Evolutionary conservation across 2,113 vertebrate genomes (phyloP), one percentile per base, ranked within the genome.

Genomic region (Ptyas mucosa): DNA sequence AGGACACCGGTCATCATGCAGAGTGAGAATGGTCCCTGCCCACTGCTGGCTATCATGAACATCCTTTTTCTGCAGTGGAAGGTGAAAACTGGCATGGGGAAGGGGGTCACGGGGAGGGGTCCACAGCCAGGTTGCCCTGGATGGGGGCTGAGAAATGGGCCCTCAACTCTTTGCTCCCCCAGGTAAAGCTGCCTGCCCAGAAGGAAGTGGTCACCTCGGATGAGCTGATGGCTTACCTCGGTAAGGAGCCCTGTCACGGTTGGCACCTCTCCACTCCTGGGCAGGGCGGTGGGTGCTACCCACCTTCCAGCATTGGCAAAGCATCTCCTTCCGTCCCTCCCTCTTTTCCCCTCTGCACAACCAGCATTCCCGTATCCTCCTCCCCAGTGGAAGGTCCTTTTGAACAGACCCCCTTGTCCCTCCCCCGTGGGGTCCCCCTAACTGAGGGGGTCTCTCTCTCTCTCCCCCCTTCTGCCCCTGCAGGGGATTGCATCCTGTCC

Each of bases 31-130:
- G 99, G 99, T 52, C 99, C 99, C 58, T 99, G 99, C 95, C 99
- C 99, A 0, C 98, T 99, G 12, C 98, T 99, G 92, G 99, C 99
- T 97, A 98, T 99, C 97, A 98, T 99, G 97, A 99, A 99, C 95
- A 97, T 98, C 49, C 98, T 99, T 10, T 98, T 99, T 21, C 96
- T 99, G 43, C 98, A 98, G 92, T 99, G 99, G 99, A 99, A 99
- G 99, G 99, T 98, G 93, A 94, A 96, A 0, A 1, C 43, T 1
- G 39, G 29, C 18, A 20, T 7, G 2, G 69, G 69, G 64, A 2
- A 1, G 15, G n/a, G 69, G 14, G 43, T 43, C 15, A 20, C 15
- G 2, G 69, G 69, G 64, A 7, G 0, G 15, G n/a, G 69, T 2
- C 2, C 3, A 20, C 20, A 8, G 5, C 29, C 9, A 2, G 10